Evolutionary conservation across 2,888 invertebrate genomes (phyloP).

Genomic region (Athalia cordata): DNA sequence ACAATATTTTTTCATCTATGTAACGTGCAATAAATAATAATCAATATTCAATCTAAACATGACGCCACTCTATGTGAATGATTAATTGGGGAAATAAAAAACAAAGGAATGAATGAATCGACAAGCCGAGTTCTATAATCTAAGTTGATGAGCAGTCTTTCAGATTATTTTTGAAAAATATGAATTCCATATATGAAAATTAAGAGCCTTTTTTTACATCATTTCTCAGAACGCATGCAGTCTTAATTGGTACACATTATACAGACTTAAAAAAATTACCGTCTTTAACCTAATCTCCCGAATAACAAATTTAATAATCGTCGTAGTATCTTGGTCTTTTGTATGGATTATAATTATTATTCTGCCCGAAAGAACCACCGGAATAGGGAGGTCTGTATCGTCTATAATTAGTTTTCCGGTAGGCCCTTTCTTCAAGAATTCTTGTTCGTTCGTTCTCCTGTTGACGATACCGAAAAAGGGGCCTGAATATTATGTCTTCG

Average conservation of each 20-base stretch:
- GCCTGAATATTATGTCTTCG: conserved; percentile 69
- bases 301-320: neutral
- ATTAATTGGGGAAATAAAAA: no score
- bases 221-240: no score
- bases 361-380: neutral
- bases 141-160: conserved; percentile 1
- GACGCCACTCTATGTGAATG: no score
- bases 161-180: neutral
- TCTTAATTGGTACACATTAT: no score
- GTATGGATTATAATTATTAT: neutral
- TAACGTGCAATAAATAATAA: no score
- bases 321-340: conserved; percentile 55
- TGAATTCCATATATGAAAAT: neutral
- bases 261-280: no score
- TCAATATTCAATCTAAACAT: no score
- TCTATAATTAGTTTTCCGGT: conserved; percentile 2
- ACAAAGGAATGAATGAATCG: no score
- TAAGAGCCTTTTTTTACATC: no score
- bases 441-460: conserved; percentile 28
- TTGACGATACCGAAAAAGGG: conserved; percentile 67
- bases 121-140: no score
- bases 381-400: conserved; percentile 26
- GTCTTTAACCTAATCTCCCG: no score
- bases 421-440: conserved; percentile 11
- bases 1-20: no score